These are phyloP conservation scores for Ctena decussata DNA, from an alignment of 2,888 invertebrate genomes.

Conservation along the genomic window DNA sequence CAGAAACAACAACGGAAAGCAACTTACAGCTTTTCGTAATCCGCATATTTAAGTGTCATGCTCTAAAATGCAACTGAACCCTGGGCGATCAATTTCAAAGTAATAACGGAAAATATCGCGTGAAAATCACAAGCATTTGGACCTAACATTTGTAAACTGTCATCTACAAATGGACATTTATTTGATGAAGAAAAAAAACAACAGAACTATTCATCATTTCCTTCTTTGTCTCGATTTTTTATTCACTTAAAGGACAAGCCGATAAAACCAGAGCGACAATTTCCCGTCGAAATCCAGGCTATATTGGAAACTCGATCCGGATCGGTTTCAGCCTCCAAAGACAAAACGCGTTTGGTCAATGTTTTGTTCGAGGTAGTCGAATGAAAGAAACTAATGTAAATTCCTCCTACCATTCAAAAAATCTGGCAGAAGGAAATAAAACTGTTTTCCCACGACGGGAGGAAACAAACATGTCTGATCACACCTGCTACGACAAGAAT, in stretches of 20 bases:
- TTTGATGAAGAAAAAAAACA: slow-evolving; percentile 2
- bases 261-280: slow-evolving; percentile 14
- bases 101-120: slow-evolving; percentile 7
- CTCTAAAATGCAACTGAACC: background rate
- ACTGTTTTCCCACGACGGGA: slow-evolving; percentile 62
- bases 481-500: slow-evolving; percentile 50
- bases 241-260: slow-evolving; percentile 49
- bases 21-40: background rate
- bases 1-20: too few species aligned
- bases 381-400: slow-evolving; percentile 63
- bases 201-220: background rate
- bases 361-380: slow-evolving; percentile 51
- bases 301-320: slow-evolving; percentile 48
- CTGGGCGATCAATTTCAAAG: background rate
- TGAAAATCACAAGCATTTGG: slow-evolving; percentile 5
- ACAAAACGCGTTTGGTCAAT: slow-evolving; percentile 60
- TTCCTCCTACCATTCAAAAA: slow-evolving; percentile 64
- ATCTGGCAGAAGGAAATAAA: slow-evolving; percentile 60
- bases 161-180: slow-evolving; percentile 12
- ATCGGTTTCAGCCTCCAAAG: slow-evolving; percentile 45
- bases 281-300: slow-evolving; percentile 41
- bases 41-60: background rate
- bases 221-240: background rate
- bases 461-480: slow-evolving; percentile 41
- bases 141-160: slow-evolving; percentile 10